Evolutionary conservation across 2,113 vertebrate genomes (phyloP), one percentile per base, ranked within the genome.

Genomic region (Podilymbus podiceps): DNA sequence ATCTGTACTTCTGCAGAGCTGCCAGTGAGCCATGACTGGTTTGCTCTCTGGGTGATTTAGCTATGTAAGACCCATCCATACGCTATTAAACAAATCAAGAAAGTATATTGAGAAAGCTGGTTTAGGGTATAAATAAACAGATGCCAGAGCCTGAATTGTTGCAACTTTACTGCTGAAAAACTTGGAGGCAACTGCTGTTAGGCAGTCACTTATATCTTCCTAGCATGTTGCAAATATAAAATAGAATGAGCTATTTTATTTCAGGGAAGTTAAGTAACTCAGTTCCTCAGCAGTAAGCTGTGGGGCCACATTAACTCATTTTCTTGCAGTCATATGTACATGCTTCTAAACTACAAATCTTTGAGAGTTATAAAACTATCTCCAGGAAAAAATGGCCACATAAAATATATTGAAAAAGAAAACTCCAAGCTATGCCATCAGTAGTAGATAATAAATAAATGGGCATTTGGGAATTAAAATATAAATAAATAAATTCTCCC

Each of bases 181-280:
- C 38, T 78, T 84, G 76, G 64, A 95, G 80, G 52, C 0, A 0
- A 78, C 55, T 1, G 20, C 80, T 84, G 28, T 59, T 75, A 89
- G 68, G 73, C 80, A 92, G 56, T 77, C 80, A 67, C 62, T 95
- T 95, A 44, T 33, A 44, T 56, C 46, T 87, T 85, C 56, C 1
- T 11, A 87, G 35, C 73, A 72, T 81, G 89, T 27, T 93, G 68
- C 76, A 96, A 92, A 50, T 75, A 95, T 58, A 91, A 94, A 94
- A 85, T 44, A 82, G 91, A 89, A 95, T 66, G 21, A 91, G 49
- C 33, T 93, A 42, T 77, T 95, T 89, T 95, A 88, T 89, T 85
- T 89, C 49, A 85, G 40, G 73, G 74, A 89, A 60, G 69, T 72
- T 85, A 90, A 92, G 69, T 56, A 85, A 89, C 58, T 91, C 69